A percentile compares a stretch with the other conserved stretches of the same genome.
Evolutionary conservation across 2,797 vertebrate genomes (phyloP).

Genomic region (Neosalanx taihuensis): DNA sequence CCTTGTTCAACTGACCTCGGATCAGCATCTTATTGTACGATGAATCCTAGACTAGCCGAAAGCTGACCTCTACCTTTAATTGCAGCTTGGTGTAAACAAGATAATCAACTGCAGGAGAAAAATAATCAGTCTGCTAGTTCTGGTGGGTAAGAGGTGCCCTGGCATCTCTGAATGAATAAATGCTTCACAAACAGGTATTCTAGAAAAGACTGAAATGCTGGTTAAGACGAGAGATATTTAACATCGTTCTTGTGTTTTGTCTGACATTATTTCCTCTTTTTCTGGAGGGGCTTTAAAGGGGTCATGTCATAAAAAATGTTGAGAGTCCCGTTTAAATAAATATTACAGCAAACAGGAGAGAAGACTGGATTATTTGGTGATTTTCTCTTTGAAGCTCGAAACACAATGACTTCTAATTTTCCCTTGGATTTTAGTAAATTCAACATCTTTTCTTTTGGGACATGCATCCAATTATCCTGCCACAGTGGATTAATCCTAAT

Average conservation of each 20-base stretch:
- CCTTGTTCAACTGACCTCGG: conserved; percentile 22
- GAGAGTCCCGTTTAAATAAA: conserved; percentile 45
- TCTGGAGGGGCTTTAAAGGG: neutral
- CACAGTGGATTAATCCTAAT: conserved; percentile 73
- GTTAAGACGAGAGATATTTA: neutral
- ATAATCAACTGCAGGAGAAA: conserved; percentile 30
- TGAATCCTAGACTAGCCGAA: conserved; percentile 40
- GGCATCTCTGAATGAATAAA: too few relatives aligned
- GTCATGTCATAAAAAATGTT: conserved; percentile 14
- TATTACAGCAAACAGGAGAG: conserved; percentile 27
- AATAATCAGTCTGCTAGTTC: neutral
- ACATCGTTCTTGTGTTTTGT: neutral
- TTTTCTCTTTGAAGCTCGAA: conserved; percentile 66
- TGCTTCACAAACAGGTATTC: too few relatives aligned
- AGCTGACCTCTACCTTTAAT: conserved; percentile 44
- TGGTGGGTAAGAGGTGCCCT: too few relatives aligned
- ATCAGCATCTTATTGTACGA: conserved; percentile 33
- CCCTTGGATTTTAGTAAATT: conserved; percentile 64
- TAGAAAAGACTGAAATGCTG: too few relatives aligned
- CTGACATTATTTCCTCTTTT: neutral
- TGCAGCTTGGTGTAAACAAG: conserved; percentile 40
- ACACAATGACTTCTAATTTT: conserved; percentile 72
- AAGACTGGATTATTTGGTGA: conserved; percentile 48
- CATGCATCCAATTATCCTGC: conserved; percentile 72
- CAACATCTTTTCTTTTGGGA: conserved; percentile 68